Evolutionary conservation across 1,140 invertebrate genomes (phyloP).

Genomic region (Drosophila bocqueti): DNA sequence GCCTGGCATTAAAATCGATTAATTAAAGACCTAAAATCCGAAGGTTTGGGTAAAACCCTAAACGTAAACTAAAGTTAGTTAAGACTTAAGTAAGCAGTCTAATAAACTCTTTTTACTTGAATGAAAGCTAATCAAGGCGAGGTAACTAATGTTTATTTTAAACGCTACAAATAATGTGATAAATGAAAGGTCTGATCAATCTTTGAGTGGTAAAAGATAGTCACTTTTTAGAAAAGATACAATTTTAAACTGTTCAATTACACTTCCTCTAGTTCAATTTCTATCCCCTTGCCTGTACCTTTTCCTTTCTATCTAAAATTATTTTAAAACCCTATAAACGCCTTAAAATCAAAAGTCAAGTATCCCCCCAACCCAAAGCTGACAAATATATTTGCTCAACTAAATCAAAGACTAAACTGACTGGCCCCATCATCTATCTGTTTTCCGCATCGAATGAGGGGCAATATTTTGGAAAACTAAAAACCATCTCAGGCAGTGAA

Average conservation of each 20-base stretch:
- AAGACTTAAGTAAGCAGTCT: too few relatives aligned
- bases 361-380: background rate
- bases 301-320: background rate
- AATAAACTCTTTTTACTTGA: too few relatives aligned
- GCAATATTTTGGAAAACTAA: slow-evolving; percentile 34
- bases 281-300: too few relatives aligned
- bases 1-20: background rate
- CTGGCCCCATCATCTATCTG: slow-evolving; percentile 6
- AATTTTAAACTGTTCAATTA: too few relatives aligned
- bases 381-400: slow-evolving; percentile 46
- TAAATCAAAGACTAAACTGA: slow-evolving; percentile 34
- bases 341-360: background rate
- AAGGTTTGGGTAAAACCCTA: too few relatives aligned
- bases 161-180: too few relatives aligned
- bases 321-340: background rate
- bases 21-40: background rate
- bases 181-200: background rate
- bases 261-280: too few relatives aligned
- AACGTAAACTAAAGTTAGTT: too few relatives aligned
- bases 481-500: slow-evolving; percentile 21
- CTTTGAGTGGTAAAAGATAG: background rate
- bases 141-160: too few relatives aligned
- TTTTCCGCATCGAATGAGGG: background rate
- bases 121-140: background rate
- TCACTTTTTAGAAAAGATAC: background rate